Conservation (phyloP, 2,797 vertebrate species). For the Phrynocephalus forsythii region DNA sequence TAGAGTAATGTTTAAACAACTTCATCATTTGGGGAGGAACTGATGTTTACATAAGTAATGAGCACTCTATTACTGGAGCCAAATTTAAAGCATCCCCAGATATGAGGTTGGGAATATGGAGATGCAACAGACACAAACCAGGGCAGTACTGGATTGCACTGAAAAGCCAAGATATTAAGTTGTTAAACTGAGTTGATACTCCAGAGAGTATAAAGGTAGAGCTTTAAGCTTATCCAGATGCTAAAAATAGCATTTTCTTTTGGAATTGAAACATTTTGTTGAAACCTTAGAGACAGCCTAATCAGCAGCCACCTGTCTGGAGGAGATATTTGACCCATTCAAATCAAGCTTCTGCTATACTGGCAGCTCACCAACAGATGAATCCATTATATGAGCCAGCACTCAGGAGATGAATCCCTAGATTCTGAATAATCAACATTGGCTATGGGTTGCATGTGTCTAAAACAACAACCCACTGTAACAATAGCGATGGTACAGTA, state of each 20-base stretch:
- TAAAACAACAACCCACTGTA: conserved; percentile 25
- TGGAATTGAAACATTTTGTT: conserved; percentile 44
- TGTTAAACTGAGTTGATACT: conserved; percentile 5
- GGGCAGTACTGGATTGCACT: not conserved
- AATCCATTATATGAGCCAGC: conserved; percentile 24
- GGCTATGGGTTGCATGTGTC: conserved; percentile 43
- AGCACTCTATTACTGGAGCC: not conserved
- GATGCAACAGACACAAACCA: not conserved
- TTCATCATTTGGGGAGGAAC: not conserved
- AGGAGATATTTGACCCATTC: conserved; percentile 37
- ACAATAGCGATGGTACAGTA: too few relatives aligned
- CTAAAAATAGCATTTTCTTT: conserved; percentile 15
- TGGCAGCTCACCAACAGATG: conserved; percentile 24
- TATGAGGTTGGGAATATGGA: not conserved
- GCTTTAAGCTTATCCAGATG: conserved; percentile 14
- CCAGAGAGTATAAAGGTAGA: not conserved
- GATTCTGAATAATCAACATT: conserved; percentile 17
- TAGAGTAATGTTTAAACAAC: not conserved
- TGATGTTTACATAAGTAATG: not conserved
- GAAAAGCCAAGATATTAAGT: not conserved
- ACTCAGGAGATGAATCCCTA: conserved; percentile 8
- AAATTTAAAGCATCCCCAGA: not conserved
- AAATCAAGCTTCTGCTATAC: conserved; percentile 30
- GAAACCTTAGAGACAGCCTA: not conserved
- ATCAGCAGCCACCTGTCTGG: conserved; percentile 17